These are phyloP conservation scores for Gisinianus flammeolus DNA, from an alignment of 2,888 invertebrate genomes.

Conservation along the genomic window DNA sequence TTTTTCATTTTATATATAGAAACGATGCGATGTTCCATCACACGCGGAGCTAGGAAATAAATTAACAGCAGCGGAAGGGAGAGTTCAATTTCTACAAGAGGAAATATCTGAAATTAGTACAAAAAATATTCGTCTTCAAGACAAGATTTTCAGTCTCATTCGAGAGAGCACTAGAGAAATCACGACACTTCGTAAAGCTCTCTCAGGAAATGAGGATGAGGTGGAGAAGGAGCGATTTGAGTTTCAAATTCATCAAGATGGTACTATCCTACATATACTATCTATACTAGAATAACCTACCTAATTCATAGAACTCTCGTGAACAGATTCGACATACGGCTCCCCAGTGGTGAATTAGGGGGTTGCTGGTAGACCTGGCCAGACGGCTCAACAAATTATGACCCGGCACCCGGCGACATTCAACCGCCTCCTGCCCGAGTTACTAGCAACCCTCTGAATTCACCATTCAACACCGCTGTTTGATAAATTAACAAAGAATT, in stretches of 20 bases:
- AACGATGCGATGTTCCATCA: slow-evolving; percentile 12
- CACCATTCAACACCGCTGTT: too few species aligned
- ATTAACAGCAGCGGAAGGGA: slow-evolving; percentile 34
- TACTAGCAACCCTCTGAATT: too few species aligned
- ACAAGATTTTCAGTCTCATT: slow-evolving; percentile 26
- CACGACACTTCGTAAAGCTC: slow-evolving; percentile 15
- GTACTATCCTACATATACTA: not conserved
- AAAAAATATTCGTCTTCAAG: slow-evolving; percentile 31
- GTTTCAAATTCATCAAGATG: slow-evolving; percentile 33
- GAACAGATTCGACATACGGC: too few species aligned
- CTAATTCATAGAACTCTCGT: too few species aligned
- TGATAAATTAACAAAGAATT: too few species aligned
- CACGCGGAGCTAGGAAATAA: slow-evolving; percentile 28
- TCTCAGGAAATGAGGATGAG: slow-evolving; percentile 10
- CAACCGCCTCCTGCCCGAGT: too few species aligned
- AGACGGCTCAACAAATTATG: too few species aligned
- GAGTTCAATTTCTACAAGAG: slow-evolving; percentile 31
- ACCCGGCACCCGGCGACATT: too few species aligned
- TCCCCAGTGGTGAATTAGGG: too few species aligned
- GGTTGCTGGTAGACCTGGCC: too few species aligned
- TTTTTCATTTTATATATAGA: slow-evolving; percentile 17
- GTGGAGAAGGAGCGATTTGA: slow-evolving; percentile 17
- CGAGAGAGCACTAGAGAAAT: slow-evolving; percentile 31
- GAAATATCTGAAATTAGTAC: slow-evolving; percentile 33
- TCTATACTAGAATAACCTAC: too few species aligned